Percentiles rank a stretch among this genome's conserved stretches.
These are phyloP conservation scores for Rhinogobius similis DNA, from an alignment of 2,113 vertebrate genomes.

Conservation along the genomic window DNA sequence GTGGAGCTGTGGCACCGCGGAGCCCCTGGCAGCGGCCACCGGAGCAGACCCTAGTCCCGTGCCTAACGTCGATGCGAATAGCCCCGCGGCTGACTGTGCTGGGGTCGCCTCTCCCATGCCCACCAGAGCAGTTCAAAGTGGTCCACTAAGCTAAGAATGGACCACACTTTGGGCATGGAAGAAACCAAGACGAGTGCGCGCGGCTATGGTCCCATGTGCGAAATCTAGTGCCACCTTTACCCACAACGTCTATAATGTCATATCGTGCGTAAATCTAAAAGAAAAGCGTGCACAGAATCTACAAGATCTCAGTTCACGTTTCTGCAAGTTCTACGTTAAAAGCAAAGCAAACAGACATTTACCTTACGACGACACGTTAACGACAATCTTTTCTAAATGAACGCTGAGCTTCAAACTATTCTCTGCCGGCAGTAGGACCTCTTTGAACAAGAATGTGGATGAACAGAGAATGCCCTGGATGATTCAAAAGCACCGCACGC, in stretches of 20 bases:
- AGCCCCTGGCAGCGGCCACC: slow-evolving; percentile 78
- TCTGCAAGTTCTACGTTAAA: background rate
- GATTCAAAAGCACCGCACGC: slow-evolving; percentile 62
- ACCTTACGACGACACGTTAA: background rate
- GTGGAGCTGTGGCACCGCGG: slow-evolving; percentile 86
- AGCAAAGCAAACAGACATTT: background rate
- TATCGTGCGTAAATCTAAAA: background rate
- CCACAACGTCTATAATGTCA: background rate
- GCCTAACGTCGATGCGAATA: slow-evolving; percentile 74
- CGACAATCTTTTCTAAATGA: slow-evolving; percentile 30
- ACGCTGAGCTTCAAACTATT: slow-evolving; percentile 34
- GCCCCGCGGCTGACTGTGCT: slow-evolving; percentile 82
- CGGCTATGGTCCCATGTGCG: slow-evolving; percentile 53
- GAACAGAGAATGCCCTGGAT: slow-evolving; percentile 35
- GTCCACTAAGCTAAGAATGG: slow-evolving; percentile 46
- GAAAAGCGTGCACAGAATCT: background rate
- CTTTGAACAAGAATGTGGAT: slow-evolving; percentile 35
- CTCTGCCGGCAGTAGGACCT: slow-evolving; percentile 29
- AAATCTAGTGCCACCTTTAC: background rate
- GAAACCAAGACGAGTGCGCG: slow-evolving; percentile 22
- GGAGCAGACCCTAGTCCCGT: slow-evolving; percentile 80
- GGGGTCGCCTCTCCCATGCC: slow-evolving; percentile 92
- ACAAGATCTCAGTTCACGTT: background rate
- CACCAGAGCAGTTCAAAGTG: slow-evolving; percentile 40
- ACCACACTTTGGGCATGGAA: slow-evolving; percentile 52